phyloP scores from a whole-genome alignment of 2,113 vertebrate genomes.

The Oplegnathus fasciatus region DNA sequence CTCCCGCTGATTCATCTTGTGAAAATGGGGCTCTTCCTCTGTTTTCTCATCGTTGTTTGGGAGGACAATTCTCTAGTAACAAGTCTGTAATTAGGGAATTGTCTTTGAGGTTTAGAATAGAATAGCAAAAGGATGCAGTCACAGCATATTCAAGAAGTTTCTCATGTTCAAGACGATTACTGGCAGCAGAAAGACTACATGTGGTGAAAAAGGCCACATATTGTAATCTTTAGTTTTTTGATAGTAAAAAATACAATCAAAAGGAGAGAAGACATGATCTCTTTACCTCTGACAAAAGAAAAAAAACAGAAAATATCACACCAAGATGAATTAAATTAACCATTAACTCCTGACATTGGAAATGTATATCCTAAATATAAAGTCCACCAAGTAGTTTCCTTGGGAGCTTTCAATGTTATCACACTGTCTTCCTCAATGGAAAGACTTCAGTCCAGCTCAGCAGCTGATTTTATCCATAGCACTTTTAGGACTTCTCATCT shows the following conservation, averaged over 20 bases:
- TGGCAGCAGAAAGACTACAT: constrained; percentile 10
- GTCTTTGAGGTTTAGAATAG: constrained; percentile 59
- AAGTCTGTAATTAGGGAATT: constrained; percentile 59
- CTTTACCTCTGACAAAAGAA: neutral
- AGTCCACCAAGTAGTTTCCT: neutral
- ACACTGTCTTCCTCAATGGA: neutral
- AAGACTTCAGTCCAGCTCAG: neutral
- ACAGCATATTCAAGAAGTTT: constrained; percentile 16
- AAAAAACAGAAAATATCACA: neutral
- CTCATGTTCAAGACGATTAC: constrained; percentile 26
- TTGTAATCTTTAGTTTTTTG: constrained; percentile 7
- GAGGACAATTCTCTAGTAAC: constrained; percentile 31
- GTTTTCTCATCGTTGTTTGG: constrained; percentile 38
- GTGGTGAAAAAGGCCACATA: constrained; percentile 33
- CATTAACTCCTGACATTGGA: neutral
- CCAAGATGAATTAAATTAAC: neutral
- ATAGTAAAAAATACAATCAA: neutral
- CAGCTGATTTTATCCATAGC: neutral
- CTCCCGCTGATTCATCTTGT: constrained; percentile 41
- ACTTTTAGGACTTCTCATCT: neutral
- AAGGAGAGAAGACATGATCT: neutral
- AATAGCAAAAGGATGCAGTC: constrained; percentile 53
- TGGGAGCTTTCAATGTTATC: neutral
- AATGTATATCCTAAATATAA: neutral
- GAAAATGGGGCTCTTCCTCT: constrained; percentile 18